A percentile compares a stretch with the other conserved stretches of the same genome.
Conservation (phyloP, 1,140 invertebrate species). For the Drosophila ananassae region DNA sequence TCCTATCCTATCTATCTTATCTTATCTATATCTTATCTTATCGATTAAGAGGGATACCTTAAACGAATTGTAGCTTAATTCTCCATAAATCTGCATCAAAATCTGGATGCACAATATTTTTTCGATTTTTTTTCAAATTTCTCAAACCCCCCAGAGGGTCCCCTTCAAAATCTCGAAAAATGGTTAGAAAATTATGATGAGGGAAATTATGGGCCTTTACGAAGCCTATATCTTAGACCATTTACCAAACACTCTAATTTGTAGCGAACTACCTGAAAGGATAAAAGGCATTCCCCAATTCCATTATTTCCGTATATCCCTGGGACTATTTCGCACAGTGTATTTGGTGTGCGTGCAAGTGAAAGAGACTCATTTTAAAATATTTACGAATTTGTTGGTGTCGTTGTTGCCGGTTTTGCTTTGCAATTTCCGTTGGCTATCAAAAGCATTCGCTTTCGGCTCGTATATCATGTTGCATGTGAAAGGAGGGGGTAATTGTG, state of each 20-base stretch:
- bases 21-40: no score
- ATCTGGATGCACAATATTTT: no score
- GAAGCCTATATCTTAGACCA: no score
- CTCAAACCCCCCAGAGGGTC: no score
- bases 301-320: no score
- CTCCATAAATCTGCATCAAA: neutral
- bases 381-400: conserved; percentile 60
- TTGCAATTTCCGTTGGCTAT: conserved; percentile 69
- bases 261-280: no score
- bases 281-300: no score
- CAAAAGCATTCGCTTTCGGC: conserved; percentile 61
- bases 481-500: neutral
- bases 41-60: neutral
- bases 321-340: neutral
- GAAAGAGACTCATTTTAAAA: conserved; percentile 42
- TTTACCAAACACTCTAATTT: no score
- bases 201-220: no score
- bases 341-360: conserved; percentile 1
- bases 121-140: no score
- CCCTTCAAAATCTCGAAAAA: neutral
- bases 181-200: no score
- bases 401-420: conserved; percentile 61
- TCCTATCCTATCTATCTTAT: no score
- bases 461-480: conserved; percentile 43
- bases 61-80: neutral